phyloP scores from a whole-genome alignment of 1,140 invertebrate genomes.

The Drosophila eugracilis region DNA sequence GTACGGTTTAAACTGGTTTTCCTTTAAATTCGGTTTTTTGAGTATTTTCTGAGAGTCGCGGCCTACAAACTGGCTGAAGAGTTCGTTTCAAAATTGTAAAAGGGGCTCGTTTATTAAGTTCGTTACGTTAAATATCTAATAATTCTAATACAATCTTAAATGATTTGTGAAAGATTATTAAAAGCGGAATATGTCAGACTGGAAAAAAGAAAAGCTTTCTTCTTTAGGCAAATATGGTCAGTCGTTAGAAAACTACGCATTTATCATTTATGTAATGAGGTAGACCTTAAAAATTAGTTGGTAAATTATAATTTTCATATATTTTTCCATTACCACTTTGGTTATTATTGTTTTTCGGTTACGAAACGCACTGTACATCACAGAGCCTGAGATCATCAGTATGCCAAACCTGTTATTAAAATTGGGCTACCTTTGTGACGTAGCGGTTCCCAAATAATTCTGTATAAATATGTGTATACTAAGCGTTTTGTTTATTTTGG shows the following conservation, averaged over 20 bases:
- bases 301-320: too few relatives aligned
- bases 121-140: background rate
- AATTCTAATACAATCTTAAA: too few relatives aligned
- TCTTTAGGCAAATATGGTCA: too few relatives aligned
- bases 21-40: constrained; percentile 6
- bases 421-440: constrained; percentile 45
- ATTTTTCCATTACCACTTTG: background rate
- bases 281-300: too few relatives aligned
- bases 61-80: constrained; percentile 51
- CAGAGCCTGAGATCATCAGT: constrained; percentile 51
- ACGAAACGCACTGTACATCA: constrained; percentile 5
- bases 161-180: too few relatives aligned
- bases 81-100: background rate
- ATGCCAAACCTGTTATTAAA: constrained; percentile 69
- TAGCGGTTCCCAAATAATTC: constrained; percentile 22
- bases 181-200: too few relatives aligned
- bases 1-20: constrained; percentile 52
- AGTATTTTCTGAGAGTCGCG: constrained; percentile 25
- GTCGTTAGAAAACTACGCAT: too few relatives aligned
- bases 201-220: too few relatives aligned
- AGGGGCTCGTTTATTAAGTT: background rate
- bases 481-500: constrained; percentile 52
- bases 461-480: constrained; percentile 17
- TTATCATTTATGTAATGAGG: too few relatives aligned
- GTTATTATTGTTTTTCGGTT: background rate